Percentiles rank a stretch among this genome's conserved stretches.
phyloP scores from a whole-genome alignment of 2,797 vertebrate species.

The Labroides dimidiatus region DNA sequence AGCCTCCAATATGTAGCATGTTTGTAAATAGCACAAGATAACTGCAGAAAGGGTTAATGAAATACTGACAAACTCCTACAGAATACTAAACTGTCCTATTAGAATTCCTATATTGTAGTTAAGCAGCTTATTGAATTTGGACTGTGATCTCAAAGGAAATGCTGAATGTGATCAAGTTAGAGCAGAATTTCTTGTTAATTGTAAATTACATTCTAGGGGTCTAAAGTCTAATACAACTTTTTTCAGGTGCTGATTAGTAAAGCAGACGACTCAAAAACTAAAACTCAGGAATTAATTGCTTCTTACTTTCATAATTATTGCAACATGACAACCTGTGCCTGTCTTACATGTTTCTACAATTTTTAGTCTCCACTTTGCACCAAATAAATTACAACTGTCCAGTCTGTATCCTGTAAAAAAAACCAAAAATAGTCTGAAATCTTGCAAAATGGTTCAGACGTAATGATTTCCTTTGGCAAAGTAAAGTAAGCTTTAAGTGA shows the following conservation, averaged over 20 bases:
- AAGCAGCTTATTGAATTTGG: constrained; percentile 5
- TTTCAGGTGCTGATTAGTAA: constrained; percentile 14
- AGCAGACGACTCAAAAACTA: constrained; percentile 8
- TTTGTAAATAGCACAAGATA: background rate
- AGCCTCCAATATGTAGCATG: constrained; percentile 4
- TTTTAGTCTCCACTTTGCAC: background rate
- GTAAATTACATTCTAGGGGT: constrained; percentile 30
- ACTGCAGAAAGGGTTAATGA: constrained; percentile 22
- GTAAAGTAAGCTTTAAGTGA: background rate
- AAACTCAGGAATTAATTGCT: background rate
- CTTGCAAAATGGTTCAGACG: background rate
- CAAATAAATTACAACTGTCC: background rate
- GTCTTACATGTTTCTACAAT: background rate
- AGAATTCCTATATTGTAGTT: constrained; percentile 12
- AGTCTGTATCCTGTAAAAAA: constrained; percentile 15
- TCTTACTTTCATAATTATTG: background rate
- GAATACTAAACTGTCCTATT: constrained; percentile 31
- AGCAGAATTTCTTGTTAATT: constrained; percentile 13
- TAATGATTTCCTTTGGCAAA: constrained; percentile 32
- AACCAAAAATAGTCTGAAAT: no score
- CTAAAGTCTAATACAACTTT: background rate
- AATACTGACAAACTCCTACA: constrained; percentile 37
- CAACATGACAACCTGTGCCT: background rate
- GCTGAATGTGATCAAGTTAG: background rate
- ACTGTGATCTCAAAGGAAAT: background rate